Percentiles rank a stretch among this genome's conserved stretches.
Conservation (phyloP, 2,888 invertebrate species). For the Meganola albula region DNA sequence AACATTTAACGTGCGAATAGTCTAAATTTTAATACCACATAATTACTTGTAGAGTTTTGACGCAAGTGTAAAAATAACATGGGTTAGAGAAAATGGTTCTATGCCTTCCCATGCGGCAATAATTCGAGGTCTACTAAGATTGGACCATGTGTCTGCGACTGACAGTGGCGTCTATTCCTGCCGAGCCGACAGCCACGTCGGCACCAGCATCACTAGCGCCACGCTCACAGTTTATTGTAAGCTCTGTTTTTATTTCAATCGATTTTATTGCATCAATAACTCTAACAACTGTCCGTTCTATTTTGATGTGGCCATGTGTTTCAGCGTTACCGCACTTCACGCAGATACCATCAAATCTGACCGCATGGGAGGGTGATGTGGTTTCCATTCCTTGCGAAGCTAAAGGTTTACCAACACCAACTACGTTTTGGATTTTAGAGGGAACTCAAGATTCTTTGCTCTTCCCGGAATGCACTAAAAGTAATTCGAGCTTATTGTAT, state of each 20-base stretch:
- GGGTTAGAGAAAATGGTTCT: conserved; percentile 67
- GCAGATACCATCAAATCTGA: conserved; percentile 90
- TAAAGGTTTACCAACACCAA: conserved; percentile 93
- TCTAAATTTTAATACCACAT: conserved; percentile 7
- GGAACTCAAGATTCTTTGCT: conserved; percentile 85
- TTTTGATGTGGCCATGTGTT: conserved; percentile 74
- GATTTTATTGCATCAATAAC: conserved; percentile 66
- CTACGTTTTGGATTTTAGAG: conserved; percentile 97
- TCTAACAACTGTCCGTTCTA: conserved; percentile 50
- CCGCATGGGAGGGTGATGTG: conserved; percentile 90
- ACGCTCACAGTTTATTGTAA: conserved; percentile 94
- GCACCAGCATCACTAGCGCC: conserved; percentile 90
- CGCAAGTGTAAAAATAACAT: conserved; percentile 67
- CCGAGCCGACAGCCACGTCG: conserved; percentile 93
- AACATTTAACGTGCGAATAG: background rate
- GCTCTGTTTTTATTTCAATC: conserved; percentile 60
- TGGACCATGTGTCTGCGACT: conserved; percentile 88
- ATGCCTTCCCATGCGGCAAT: conserved; percentile 62
- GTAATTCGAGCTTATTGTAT: conserved; percentile 69
- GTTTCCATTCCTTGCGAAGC: conserved; percentile 95
- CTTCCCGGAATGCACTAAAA: conserved; percentile 71
- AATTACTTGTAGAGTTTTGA: conserved; percentile 61
- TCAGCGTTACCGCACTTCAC: conserved; percentile 92
- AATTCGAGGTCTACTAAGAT: conserved; percentile 77
- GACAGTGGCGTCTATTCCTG: conserved; percentile 96